Percentiles rank a stretch among this genome's conserved stretches.
Conservation (phyloP, 2,113 vertebrate species). For the Chinchilla lanigera region DNA sequence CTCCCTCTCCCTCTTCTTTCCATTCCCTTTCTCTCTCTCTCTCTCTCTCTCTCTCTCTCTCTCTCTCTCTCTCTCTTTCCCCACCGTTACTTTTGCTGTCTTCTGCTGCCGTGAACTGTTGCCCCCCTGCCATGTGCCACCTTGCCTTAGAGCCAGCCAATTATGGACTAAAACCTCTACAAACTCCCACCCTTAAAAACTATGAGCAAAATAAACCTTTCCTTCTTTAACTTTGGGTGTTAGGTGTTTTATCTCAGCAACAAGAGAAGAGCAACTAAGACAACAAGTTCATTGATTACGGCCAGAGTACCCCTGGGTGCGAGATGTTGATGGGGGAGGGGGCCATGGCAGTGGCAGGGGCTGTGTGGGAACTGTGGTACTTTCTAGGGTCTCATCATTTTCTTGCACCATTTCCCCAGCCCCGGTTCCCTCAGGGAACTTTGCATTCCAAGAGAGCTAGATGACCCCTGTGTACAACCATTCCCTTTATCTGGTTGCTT, state of each 20-base stretch:
- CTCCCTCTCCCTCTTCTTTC: no score
- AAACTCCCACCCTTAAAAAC: not conserved
- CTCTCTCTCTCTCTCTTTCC: no score
- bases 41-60: no score
- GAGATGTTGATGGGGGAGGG: not conserved
- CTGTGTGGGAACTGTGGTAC: not conserved
- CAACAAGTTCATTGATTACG: not conserved
- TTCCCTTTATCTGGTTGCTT: not conserved
- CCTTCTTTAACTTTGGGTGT: not conserved
- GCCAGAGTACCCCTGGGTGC: not conserved
- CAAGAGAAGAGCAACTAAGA: not conserved
- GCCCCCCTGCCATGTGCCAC: not conserved
- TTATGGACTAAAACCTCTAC: not conserved
- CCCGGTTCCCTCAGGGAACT: not conserved
- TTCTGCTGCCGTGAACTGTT: not conserved
- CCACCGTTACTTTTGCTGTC: not conserved
- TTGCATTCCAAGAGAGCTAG: not conserved
- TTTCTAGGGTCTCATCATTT: not conserved
- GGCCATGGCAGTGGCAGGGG: not conserved
- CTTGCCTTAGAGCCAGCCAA: not conserved
- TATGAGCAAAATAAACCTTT: not conserved
- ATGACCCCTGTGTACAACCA: not conserved
- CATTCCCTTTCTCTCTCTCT: no score
- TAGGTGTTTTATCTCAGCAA: not conserved
- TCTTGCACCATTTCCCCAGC: not conserved